Conservation (phyloP, 2,113 vertebrate species). For the Crotalus viridis region DNA sequence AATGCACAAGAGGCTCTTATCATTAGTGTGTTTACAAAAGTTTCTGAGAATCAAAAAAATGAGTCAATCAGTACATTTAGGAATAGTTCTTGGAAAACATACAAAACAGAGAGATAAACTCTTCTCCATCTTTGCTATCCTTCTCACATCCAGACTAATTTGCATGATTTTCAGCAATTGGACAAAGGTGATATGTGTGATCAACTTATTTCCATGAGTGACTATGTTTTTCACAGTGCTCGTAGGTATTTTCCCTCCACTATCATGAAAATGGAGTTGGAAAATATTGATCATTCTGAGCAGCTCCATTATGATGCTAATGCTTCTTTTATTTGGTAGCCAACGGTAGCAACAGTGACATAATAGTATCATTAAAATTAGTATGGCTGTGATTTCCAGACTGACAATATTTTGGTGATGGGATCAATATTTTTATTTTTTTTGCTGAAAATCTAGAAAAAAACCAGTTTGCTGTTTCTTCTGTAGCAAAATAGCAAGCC, state of each 20-base stretch:
- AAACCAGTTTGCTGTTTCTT: no score
- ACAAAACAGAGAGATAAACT: not conserved
- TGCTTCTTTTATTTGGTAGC: no score
- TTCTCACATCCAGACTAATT: not conserved
- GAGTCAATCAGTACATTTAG: not conserved
- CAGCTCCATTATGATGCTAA: not conserved
- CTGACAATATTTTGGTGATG: no score
- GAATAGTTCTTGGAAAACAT: not conserved
- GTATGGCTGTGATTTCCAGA: no score
- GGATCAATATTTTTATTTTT: no score
- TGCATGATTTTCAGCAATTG: not conserved
- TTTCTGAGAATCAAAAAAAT: not conserved
- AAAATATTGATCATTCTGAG: not conserved
- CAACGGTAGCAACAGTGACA: no score
- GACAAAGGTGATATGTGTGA: not conserved
- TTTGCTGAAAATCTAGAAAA: no score
- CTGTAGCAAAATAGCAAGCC: no score
- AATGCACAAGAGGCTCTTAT: slow-evolving; percentile 26
- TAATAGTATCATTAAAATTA: no score
- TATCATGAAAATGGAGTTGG: not conserved
- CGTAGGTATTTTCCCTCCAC: not conserved
- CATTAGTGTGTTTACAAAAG: not conserved
- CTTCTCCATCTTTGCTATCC: not conserved
- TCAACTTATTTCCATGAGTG: not conserved
- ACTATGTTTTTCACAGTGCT: not conserved